Base-by-base conservation (phyloP, 2,797 vertebrate genomes). In the Acipenser ruthenus region DNA sequence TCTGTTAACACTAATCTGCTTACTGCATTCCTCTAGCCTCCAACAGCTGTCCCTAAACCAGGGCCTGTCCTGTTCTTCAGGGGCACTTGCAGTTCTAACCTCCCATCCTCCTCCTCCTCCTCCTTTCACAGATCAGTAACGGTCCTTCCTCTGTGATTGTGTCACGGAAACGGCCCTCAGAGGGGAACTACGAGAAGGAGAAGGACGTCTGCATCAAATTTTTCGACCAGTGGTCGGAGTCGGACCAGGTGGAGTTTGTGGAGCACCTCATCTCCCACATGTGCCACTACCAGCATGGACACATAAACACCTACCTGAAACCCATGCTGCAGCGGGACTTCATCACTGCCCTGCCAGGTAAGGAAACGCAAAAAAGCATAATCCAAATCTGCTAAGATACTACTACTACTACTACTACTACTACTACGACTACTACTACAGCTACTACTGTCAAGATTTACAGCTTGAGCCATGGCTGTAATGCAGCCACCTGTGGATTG, bases 211-310 rank as follows among this genome's bases (percentile, higher is more conserved):
- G 96, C 85, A 95, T 98, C 78, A 93, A 93, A 75, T 91, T 95
- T 75, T 98, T 99, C 81, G 95, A 97, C 87, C 95, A 98, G 92
- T 99, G 96, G 96, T 97, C 95, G 68, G 95, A 99, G 80, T 93
- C 94, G 15, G 96, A 98, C 90, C 96, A 99, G 81, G 95, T 99
- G 77, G 94, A 98, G 79, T 99, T 99, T 86, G 95, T 98, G 77
- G 96, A 98, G 82, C 95, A 96, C 82, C 90, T 99, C 78, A 98
- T 98, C 87, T 96, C 95, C 77, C 95, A 94, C 79, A 99, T 99
- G 95, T 99, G 96, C 91, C 96, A 99, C 84, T 99, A 99, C 85
- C 95, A 98, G 90, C 96, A 98, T 89, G 95, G 95, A 82, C 95
- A 99, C 90, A 99, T 99, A 84, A 99, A 98, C 90, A 94, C 96